Evolutionary conservation across 2,113 vertebrate species (phyloP).

Genomic region (Tachycineta bicolor): DNA sequence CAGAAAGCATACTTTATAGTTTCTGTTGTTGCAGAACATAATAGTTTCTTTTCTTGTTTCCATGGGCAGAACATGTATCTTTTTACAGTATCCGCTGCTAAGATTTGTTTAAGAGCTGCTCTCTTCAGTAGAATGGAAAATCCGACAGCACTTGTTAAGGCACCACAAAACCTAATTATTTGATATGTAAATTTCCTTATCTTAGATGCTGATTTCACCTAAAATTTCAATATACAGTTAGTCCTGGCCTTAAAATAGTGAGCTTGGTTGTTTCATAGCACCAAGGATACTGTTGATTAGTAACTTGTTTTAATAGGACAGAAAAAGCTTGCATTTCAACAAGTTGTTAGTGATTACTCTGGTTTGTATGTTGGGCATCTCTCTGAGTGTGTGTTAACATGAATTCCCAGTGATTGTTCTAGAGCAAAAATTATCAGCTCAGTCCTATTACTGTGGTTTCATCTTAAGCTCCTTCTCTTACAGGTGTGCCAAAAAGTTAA

Average conservation of each 20-base stretch:
- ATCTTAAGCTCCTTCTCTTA: neutral
- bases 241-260: neutral
- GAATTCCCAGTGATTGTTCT: neutral
- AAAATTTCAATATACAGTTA: neutral
- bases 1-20: neutral
- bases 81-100: neutral
- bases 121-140: neutral
- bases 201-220: neutral
- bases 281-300: neutral
- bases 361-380: neutral
- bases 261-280: neutral
- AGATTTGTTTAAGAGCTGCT: neutral
- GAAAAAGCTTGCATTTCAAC: neutral
- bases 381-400: neutral
- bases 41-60: neutral
- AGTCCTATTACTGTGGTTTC: neutral
- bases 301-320: neutral
- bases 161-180: neutral
- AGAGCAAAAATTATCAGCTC: neutral
- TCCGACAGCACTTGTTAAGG: neutral
- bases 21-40: neutral
- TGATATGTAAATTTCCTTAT: neutral
- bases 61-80: neutral
- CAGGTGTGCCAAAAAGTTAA: conserved; percentile 87
- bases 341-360: neutral